A percentile compares a stretch with the other conserved stretches of the same genome.
Evolutionary conservation across 1,140 invertebrate genomes (phyloP).

Genomic region (Paraescarpia echinospica): DNA sequence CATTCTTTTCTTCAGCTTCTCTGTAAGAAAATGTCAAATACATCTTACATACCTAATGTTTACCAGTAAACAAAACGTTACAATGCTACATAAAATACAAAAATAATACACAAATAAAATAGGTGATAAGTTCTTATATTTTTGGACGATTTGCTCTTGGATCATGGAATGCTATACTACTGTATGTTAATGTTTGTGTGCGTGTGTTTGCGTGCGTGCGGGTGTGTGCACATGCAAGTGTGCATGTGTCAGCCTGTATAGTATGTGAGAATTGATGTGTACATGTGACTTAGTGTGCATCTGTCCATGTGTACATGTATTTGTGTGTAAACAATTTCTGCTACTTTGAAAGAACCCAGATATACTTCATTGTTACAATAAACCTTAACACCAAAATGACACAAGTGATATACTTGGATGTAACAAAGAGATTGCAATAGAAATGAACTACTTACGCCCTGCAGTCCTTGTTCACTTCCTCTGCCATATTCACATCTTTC

Average conservation of each 20-base stretch:
- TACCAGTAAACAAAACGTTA: neutral
- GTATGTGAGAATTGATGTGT: neutral
- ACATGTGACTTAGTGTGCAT: neutral
- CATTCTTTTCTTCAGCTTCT: slow-evolving; percentile 39
- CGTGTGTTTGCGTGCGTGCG: neutral
- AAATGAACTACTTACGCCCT: neutral
- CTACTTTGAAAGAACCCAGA: neutral
- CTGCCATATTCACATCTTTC: neutral
- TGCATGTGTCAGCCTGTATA: neutral
- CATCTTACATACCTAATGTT: neutral
- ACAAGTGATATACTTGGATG: too few relatives aligned
- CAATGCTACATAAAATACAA: neutral
- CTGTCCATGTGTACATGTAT: neutral
- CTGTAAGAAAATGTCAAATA: slow-evolving; percentile 2
- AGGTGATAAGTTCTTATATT: neutral
- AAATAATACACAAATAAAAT: neutral
- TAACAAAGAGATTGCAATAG: neutral
- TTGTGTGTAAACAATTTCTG: neutral
- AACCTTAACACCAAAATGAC: neutral
- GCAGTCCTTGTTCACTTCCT: neutral
- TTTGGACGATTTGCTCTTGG: neutral
- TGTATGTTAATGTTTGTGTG: neutral
- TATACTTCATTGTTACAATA: neutral
- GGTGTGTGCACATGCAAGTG: neutral
- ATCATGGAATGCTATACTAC: neutral